These are phyloP conservation scores for Scaptomyza reducta DNA, from an alignment of 2,888 invertebrate genomes.

Conservation along the genomic window DNA sequence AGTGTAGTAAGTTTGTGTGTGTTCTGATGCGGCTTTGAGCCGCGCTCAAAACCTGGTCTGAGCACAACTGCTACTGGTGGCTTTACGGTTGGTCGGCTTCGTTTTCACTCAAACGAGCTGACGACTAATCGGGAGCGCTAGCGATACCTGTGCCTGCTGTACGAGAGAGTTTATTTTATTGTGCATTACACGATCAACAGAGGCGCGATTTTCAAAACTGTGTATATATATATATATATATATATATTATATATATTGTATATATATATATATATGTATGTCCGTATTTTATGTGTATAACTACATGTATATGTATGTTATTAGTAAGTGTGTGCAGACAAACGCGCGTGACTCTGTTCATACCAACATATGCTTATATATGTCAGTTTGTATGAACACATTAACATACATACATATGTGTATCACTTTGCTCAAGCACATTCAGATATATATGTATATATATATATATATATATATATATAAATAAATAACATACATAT, in stretches of 20 bases:
- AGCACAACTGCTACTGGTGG: constrained; percentile 21
- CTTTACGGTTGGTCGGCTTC: constrained; percentile 72
- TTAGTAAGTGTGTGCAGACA: background rate
- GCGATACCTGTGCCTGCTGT: constrained; percentile 27
- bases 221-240: constrained; percentile 1
- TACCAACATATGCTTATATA: background rate
- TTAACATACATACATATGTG: background rate
- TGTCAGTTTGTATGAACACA: background rate
- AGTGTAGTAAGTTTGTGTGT: constrained; percentile 6
- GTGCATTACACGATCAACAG: constrained; percentile 33
- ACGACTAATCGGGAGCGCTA: constrained; percentile 62
- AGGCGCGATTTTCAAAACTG: constrained; percentile 35
- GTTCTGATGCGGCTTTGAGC: constrained; percentile 46
- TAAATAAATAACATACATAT: no score
- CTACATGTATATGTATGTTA: background rate
- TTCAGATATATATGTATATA: no score
- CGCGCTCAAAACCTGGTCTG: constrained; percentile 62
- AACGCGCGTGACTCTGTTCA: constrained; percentile 7
- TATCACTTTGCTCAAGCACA: background rate
- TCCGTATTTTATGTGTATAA: constrained; percentile 1
- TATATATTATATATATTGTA: background rate
- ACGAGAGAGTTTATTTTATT: constrained; percentile 31
- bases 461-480: no score
- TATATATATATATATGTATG: background rate
- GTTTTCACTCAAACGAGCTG: constrained; percentile 62